phyloP scores from a whole-genome alignment of 2,113 vertebrate genomes.

The Cyanoramphus novaezelandiae region DNA sequence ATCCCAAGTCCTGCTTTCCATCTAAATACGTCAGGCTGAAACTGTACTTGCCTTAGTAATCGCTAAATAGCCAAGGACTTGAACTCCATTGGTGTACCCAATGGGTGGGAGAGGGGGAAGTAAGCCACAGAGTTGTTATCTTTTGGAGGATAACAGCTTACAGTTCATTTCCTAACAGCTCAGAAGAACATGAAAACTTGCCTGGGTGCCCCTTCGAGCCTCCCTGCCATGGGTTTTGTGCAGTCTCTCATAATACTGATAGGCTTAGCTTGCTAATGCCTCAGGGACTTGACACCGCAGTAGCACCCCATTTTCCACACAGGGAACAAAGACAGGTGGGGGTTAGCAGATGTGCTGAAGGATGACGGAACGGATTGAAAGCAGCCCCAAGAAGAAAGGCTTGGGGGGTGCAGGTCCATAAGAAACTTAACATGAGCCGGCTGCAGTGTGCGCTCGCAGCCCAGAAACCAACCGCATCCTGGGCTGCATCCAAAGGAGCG shows the following conservation, averaged over 20 bases:
- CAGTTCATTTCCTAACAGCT: not conserved
- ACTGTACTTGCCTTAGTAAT: not conserved
- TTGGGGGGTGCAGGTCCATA: not conserved
- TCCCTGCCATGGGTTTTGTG: not conserved
- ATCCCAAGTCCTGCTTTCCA: not conserved
- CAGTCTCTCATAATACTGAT: accelerated
- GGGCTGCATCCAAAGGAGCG: not conserved
- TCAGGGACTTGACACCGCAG: accelerated
- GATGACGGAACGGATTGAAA: not conserved
- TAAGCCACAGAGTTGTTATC: not conserved
- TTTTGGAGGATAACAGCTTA: not conserved
- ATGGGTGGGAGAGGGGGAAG: not conserved
- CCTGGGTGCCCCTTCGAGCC: not conserved
- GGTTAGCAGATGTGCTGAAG: accelerated
- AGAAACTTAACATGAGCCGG: not conserved
- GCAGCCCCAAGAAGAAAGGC: not conserved
- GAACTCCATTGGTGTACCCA: not conserved
- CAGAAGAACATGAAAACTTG: not conserved
- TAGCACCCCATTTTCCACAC: too few species aligned
- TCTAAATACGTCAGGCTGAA: not conserved
- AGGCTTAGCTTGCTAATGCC: not conserved
- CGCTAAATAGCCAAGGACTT: not conserved
- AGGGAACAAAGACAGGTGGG: not conserved
- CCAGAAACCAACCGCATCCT: not conserved
- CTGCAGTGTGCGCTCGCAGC: not conserved